Evolutionary conservation across 2,888 invertebrate genomes (phyloP).

Genomic region (Chaetogeoica ovagalla): DNA sequence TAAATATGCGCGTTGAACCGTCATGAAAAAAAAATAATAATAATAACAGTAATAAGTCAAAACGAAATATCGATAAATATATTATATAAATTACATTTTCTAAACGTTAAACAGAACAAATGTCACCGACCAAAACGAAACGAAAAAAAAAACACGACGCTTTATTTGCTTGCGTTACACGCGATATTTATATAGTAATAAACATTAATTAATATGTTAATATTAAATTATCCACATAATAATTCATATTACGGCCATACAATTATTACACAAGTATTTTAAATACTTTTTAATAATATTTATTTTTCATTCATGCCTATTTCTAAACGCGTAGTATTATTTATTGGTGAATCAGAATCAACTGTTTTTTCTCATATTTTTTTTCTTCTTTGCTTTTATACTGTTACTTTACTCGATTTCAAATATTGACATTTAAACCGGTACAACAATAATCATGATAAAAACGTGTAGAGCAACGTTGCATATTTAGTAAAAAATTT

Average conservation of each 20-base stretch:
- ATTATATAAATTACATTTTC: background rate
- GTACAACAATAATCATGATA: too few relatives aligned
- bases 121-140: background rate
- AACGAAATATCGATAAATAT: slow-evolving; percentile 25
- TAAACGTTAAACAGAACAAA: slow-evolving; percentile 27
- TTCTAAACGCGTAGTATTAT: too few relatives aligned
- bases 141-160: slow-evolving; percentile 3
- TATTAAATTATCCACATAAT: slow-evolving; percentile 20
- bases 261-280: background rate
- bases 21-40: background rate
- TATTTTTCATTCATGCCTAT: too few relatives aligned
- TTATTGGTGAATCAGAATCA: too few relatives aligned
- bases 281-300: too few relatives aligned
- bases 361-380: too few relatives aligned
- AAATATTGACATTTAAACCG: too few relatives aligned
- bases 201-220: background rate
- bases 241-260: slow-evolving; percentile 19
- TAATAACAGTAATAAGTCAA: slow-evolving; percentile 6
- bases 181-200: slow-evolving; percentile 16
- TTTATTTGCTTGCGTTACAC: slow-evolving; percentile 1
- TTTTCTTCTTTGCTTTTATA: too few relatives aligned
- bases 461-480: too few relatives aligned
- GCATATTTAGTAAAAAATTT: too few relatives aligned
- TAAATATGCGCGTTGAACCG: slow-evolving; percentile 9
- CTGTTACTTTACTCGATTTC: too few relatives aligned